Conservation (phyloP, 1,140 invertebrate genomes). For the Hesperophylax magnus region DNA sequence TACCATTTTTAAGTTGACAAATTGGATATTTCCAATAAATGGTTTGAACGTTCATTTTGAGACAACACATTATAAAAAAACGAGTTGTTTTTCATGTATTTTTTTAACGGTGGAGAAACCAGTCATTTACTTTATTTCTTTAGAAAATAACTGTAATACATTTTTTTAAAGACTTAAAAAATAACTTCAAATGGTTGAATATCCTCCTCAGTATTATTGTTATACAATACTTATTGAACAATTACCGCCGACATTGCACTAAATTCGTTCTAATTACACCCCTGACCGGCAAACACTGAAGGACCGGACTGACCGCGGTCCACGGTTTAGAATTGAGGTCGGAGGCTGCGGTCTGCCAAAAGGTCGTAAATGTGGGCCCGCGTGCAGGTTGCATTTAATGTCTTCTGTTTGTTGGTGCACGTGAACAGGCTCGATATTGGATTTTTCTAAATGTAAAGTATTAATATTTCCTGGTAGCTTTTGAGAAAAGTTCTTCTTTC, state of each 20-base stretch:
- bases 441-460: no score
- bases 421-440: no score
- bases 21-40: no score
- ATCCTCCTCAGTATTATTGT: neutral
- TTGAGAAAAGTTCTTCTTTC: no score
- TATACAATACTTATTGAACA: constrained; percentile 17
- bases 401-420: neutral
- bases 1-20: no score
- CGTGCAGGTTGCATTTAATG: constrained; percentile 29
- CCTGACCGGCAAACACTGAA: neutral
- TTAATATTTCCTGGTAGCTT: no score
- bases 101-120: no score
- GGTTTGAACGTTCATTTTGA: no score
- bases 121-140: no score
- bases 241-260: constrained; percentile 25
- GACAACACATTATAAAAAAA: no score
- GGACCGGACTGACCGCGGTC: neutral
- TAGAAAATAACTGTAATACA: no score
- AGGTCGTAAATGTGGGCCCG: neutral
- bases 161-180: neutral
- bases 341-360: constrained; percentile 2
- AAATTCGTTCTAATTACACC: constrained; percentile 48
- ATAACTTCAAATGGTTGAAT: neutral
- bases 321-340: constrained; percentile 6
- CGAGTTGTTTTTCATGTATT: no score